A percentile compares a stretch with the other conserved stretches of the same genome.
Conservation (phyloP, 2,888 invertebrate species). For the Tiliacea citrago region DNA sequence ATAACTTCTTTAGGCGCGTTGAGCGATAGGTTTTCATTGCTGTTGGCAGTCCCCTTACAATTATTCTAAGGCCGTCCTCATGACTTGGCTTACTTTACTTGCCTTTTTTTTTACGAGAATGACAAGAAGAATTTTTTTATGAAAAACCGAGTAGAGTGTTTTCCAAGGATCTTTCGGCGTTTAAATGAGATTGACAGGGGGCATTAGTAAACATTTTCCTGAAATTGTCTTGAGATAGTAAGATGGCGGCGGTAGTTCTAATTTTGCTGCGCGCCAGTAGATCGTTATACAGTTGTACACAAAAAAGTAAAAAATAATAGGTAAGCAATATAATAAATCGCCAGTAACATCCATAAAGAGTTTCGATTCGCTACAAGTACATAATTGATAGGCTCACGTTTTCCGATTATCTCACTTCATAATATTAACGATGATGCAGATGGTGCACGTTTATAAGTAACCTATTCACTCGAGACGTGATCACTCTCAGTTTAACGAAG, state of each 20-base stretch:
- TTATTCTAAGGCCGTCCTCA: no score
- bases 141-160: not conserved
- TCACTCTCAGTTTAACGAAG: not conserved
- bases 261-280: not conserved
- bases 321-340: not conserved
- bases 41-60: no score
- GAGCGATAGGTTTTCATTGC: no score
- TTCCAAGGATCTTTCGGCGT: not conserved
- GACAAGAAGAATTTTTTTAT: not conserved
- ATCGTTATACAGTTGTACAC: not conserved
- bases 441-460: not conserved
- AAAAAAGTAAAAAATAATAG: not conserved
- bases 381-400: not conserved
- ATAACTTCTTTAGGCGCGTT: no score
- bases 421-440: not conserved
- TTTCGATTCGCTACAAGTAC: not conserved
- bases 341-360: not conserved
- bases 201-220: not conserved
- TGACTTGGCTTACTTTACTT: no score
- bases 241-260: not conserved
- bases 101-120: not conserved
- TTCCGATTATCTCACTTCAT: not conserved
- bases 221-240: not conserved
- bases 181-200: not conserved
- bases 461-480: not conserved